Evolutionary conservation across 2,113 vertebrate genomes (phyloP).

Genomic region (Physeter macrocephalus): DNA sequence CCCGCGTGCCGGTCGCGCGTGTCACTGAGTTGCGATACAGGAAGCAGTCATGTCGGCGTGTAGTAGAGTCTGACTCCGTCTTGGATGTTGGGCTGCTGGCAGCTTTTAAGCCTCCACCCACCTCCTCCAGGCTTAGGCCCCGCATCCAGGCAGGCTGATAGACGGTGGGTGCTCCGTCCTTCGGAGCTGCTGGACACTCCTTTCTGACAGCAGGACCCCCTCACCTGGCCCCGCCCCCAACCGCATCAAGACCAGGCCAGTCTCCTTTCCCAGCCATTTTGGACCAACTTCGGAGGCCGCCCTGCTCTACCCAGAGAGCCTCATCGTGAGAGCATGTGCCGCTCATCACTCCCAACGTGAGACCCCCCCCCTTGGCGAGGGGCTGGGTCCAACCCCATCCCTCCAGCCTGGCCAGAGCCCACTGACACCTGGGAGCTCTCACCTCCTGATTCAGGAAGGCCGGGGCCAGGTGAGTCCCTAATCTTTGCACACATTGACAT

Average conservation of each 20-base stretch:
- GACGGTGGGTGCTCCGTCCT: not conserved
- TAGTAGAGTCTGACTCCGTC: not conserved
- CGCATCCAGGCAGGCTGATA: not conserved
- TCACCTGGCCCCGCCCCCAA: not conserved
- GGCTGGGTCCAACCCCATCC: rapidly evolving
- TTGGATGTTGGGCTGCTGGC: not conserved
- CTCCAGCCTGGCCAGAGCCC: too few species aligned
- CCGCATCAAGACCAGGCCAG: too few species aligned
- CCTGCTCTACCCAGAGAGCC: not conserved
- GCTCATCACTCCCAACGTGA: rapidly evolving
- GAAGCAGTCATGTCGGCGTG: rapidly evolving
- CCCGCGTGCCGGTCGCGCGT: rapidly evolving
- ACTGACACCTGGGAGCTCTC: not conserved
- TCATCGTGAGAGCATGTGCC: rapidly evolving
- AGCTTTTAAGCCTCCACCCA: not conserved
- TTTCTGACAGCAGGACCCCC: not conserved
- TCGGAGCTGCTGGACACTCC: not conserved
- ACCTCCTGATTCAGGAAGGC: not conserved
- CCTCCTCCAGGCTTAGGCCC: not conserved
- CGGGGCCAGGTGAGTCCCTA: rapidly evolving
- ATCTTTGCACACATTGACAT: rapidly evolving
- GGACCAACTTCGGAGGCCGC: not conserved
- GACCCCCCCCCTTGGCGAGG: not conserved
- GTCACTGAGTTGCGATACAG: rapidly evolving
- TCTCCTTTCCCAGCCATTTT: not conserved